A percentile compares a stretch with the other conserved stretches of the same genome.
These are phyloP conservation scores for Axis porcinus DNA, from an alignment of 2,113 vertebrate genomes.

Conservation along the genomic window DNA sequence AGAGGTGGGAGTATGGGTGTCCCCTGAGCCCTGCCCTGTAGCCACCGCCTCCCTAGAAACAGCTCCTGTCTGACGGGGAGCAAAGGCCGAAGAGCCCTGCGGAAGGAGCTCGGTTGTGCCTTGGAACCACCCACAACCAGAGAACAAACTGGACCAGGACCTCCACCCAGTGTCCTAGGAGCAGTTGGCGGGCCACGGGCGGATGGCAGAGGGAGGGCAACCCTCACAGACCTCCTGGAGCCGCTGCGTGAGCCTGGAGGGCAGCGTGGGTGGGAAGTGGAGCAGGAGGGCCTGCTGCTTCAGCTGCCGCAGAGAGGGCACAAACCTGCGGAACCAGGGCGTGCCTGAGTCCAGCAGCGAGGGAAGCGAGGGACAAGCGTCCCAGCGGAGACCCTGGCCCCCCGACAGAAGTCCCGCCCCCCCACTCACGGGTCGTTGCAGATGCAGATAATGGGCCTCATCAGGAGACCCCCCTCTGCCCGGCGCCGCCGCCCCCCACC, in stretches of 20 bases:
- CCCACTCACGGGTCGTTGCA: conserved; percentile 93
- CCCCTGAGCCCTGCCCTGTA: neutral
- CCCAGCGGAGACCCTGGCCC: neutral
- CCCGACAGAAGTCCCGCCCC: accelerated
- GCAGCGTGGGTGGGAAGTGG: conserved; percentile 87
- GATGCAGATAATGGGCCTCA: conserved; percentile 95
- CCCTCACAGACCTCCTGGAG: conserved; percentile 87
- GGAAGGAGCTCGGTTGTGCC: accelerated
- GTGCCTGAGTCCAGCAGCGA: neutral
- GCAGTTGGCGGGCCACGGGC: neutral
- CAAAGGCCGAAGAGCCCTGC: neutral
- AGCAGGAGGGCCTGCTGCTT: conserved; percentile 92
- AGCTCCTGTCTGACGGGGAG: too few relatives aligned
- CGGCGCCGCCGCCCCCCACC: conserved; percentile 78
- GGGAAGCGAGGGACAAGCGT: neutral
- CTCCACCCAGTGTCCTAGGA: neutral
- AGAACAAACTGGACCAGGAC: neutral
- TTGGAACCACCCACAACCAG: neutral
- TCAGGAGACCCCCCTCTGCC: conserved; percentile 83
- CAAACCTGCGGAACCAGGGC: conserved; percentile 79
- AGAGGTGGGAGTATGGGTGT: neutral
- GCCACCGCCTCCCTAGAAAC: neutral
- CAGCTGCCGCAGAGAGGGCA: conserved; percentile 89
- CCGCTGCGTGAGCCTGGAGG: conserved; percentile 91
- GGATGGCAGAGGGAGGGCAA: neutral